These are phyloP conservation scores for Agapornis canus DNA, from an alignment of 2,797 vertebrate species.

Conservation along the genomic window DNA sequence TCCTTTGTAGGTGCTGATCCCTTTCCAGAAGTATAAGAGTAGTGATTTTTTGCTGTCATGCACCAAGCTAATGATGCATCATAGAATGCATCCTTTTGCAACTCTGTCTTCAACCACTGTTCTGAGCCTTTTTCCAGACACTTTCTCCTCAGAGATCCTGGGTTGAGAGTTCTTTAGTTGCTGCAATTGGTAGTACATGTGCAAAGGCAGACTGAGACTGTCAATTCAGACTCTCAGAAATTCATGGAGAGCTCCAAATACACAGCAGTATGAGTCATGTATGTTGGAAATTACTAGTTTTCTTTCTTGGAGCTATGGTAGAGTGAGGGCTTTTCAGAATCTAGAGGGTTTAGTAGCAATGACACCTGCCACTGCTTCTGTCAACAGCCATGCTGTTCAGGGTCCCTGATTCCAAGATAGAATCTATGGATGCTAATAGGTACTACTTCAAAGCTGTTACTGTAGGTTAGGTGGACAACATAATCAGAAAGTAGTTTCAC, in stretches of 20 bases:
- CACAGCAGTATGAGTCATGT: neutral
- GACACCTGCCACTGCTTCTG: neutral
- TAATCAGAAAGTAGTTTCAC: neutral
- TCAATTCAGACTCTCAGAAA: neutral
- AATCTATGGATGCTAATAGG: neutral
- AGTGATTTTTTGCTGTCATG: neutral
- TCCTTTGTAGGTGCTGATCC: neutral
- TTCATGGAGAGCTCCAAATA: neutral
- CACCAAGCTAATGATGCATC: neutral
- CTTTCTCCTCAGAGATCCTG: neutral
- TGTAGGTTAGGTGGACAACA: neutral
- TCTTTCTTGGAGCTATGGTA: neutral
- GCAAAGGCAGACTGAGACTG: neutral
- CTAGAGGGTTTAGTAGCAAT: neutral
- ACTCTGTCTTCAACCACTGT: neutral
- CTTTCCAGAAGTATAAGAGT: neutral
- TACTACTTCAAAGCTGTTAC: neutral
- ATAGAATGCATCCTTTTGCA: neutral
- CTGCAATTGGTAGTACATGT: neutral
- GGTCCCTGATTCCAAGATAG: neutral
- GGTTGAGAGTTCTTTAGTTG: neutral
- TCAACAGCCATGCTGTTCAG: neutral
- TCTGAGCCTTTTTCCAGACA: neutral
- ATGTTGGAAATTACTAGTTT: neutral
- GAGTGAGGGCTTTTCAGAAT: neutral